Conservation (phyloP, 2,797 vertebrate genomes). For the Botia kubotai region DNA sequence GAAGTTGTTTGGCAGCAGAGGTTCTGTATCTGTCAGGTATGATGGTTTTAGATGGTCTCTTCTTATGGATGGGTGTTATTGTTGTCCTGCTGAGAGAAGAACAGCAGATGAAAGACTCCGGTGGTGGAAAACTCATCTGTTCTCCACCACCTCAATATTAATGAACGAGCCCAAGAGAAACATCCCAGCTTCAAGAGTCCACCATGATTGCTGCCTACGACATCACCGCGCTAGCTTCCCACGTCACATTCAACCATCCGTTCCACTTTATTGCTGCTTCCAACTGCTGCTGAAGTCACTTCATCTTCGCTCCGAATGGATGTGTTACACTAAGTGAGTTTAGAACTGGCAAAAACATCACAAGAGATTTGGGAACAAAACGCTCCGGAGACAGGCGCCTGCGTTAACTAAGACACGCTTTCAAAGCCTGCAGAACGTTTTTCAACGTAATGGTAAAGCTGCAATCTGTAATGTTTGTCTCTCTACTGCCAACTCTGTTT, state of each 20-base stretch:
- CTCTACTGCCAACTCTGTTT: too few species aligned
- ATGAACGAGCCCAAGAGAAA: constrained; percentile 39
- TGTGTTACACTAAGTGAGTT: constrained; percentile 24
- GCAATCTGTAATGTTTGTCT: too few species aligned
- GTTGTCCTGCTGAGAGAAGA: constrained; percentile 39
- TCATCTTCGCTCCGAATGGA: constrained; percentile 19
- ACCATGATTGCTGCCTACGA: background rate
- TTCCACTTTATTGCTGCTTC: constrained; percentile 29
- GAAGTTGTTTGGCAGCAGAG: constrained; percentile 3
- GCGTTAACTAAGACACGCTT: background rate
- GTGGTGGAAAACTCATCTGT: constrained; percentile 34
- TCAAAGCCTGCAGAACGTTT: background rate
- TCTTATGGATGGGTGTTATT: constrained; percentile 47
- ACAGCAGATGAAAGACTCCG: constrained; percentile 31
- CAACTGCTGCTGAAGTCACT: constrained; percentile 2
- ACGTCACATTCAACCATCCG: background rate
- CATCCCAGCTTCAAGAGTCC: constrained; percentile 21
- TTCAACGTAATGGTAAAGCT: background rate
- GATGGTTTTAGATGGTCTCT: constrained; percentile 21
- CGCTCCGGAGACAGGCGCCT: background rate
- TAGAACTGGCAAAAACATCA: constrained; percentile 22
- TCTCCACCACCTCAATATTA: constrained; percentile 26
- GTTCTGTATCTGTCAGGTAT: background rate
- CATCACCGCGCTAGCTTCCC: background rate
- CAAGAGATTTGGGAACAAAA: constrained; percentile 24